These are phyloP conservation scores for Helostoma temminkii DNA, from an alignment of 2,797 vertebrate species.

Conservation along the genomic window DNA sequence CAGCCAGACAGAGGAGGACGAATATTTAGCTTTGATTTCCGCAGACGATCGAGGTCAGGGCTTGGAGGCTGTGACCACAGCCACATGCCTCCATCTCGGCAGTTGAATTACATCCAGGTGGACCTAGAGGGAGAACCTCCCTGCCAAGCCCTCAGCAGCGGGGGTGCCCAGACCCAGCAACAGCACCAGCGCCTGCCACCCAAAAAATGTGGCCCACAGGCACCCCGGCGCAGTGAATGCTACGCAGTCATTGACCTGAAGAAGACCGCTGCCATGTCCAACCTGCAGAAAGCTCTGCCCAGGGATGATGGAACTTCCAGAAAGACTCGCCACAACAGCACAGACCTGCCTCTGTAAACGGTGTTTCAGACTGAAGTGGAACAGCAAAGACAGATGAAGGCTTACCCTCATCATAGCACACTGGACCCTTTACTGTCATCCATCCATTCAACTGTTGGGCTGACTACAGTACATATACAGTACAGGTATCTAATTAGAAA, in stretches of 20 bases:
- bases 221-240: constrained; percentile 89
- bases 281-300: constrained; percentile 96
- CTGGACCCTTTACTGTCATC: constrained; percentile 83
- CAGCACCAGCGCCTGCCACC: constrained; percentile 79
- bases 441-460: constrained; percentile 73
- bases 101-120: constrained; percentile 99
- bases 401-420: constrained; percentile 81
- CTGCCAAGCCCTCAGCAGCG: constrained; percentile 75
- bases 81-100: constrained; percentile 86
- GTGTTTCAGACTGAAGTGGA: constrained; percentile 67
- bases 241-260: constrained; percentile 98
- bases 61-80: constrained; percentile 81
- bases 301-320: constrained; percentile 96
- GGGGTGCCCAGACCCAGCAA: constrained; percentile 76
- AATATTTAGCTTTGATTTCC: constrained; percentile 96
- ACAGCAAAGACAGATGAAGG: constrained; percentile 72
- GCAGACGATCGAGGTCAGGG: constrained; percentile 82
- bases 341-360: constrained; percentile 95
- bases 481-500: constrained; percentile 81
- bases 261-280: constrained; percentile 99
- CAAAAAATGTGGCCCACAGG: constrained; percentile 81
- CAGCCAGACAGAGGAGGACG: constrained; percentile 80
- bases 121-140: constrained; percentile 90
- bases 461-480: constrained; percentile 59
- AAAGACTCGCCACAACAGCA: constrained; percentile 99